These are phyloP conservation scores for Lampropteryx suffumata DNA, from an alignment of 2,888 invertebrate species.

Conservation along the genomic window DNA sequence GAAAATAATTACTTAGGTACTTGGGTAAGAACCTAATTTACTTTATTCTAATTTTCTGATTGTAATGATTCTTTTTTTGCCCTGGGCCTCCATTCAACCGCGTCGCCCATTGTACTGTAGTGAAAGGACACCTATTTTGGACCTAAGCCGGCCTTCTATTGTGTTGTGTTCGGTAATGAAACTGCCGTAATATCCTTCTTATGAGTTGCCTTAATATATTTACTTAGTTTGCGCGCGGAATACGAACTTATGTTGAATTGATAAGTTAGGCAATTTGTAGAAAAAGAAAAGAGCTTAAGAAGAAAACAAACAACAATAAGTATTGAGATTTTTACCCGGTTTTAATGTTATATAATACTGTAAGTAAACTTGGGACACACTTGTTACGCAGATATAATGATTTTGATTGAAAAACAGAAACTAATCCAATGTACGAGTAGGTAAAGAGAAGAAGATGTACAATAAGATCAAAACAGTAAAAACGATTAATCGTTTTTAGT, in stretches of 20 bases:
- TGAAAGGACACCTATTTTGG: constrained; percentile 30
- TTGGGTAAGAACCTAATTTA: constrained; percentile 8
- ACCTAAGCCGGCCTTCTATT: constrained; percentile 25
- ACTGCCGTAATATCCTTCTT: constrained; percentile 32
- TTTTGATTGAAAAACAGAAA: too few relatives aligned
- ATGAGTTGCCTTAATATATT: constrained; percentile 21
- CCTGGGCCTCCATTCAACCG: constrained; percentile 50
- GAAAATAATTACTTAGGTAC: constrained; percentile 13
- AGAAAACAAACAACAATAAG: too few relatives aligned
- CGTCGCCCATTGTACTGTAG: constrained; percentile 38
- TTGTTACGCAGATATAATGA: too few relatives aligned
- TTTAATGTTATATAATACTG: too few relatives aligned
- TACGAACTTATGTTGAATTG: constrained; percentile 1
- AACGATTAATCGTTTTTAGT: too few relatives aligned
- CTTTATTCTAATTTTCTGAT: constrained; percentile 48
- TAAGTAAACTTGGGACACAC: too few relatives aligned
- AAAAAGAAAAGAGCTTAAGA: too few relatives aligned
- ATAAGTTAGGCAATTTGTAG: neutral
- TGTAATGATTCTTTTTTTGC: constrained; percentile 43
- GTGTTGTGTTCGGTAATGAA: constrained; percentile 34
- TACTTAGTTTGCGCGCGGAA: constrained; percentile 17
- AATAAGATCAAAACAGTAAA: too few relatives aligned
- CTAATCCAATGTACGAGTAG: too few relatives aligned
- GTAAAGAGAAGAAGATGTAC: too few relatives aligned
- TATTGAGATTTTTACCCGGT: too few relatives aligned